Percentiles rank a stretch among this genome's conserved stretches.
These are phyloP conservation scores for Polyommatus icarus DNA, from an alignment of 2,888 invertebrate genomes.

Conservation along the genomic window DNA sequence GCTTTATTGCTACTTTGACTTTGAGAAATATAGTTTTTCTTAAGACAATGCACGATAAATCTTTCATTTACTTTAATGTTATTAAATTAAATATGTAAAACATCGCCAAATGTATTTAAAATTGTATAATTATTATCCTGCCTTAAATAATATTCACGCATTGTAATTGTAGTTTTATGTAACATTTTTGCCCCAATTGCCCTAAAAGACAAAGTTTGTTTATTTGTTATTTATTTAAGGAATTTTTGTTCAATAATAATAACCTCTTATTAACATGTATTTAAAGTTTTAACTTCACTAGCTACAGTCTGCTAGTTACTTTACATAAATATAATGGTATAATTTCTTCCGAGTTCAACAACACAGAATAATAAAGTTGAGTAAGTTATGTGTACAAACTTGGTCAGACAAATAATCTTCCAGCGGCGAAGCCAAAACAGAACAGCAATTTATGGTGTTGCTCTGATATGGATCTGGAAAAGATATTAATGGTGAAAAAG, in stretches of 20 bases:
- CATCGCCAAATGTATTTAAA: background rate
- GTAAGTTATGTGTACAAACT: slow-evolving; percentile 22
- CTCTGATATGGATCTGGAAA: slow-evolving; percentile 3
- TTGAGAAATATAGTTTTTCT: background rate
- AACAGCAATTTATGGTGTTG: slow-evolving; percentile 15
- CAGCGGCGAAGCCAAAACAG: slow-evolving; percentile 17
- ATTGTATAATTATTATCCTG: no score
- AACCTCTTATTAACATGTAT: no score
- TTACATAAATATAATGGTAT: background rate
- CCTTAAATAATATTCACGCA: no score
- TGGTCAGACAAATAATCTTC: slow-evolving; percentile 27
- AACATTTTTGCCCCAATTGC: no score
- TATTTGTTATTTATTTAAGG: no score
- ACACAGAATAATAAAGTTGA: slow-evolving; percentile 18
- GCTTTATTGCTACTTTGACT: background rate
- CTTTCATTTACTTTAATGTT: background rate
- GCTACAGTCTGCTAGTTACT: background rate
- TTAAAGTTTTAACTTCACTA: background rate
- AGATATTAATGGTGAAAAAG: background rate
- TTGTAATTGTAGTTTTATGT: no score
- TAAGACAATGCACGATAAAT: background rate
- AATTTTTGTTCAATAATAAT: no score
- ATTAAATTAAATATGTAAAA: background rate
- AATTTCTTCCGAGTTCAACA: background rate
- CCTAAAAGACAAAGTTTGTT: no score